These are phyloP conservation scores for Chauna torquata DNA, from an alignment of 2,113 vertebrate genomes.

Conservation along the genomic window DNA sequence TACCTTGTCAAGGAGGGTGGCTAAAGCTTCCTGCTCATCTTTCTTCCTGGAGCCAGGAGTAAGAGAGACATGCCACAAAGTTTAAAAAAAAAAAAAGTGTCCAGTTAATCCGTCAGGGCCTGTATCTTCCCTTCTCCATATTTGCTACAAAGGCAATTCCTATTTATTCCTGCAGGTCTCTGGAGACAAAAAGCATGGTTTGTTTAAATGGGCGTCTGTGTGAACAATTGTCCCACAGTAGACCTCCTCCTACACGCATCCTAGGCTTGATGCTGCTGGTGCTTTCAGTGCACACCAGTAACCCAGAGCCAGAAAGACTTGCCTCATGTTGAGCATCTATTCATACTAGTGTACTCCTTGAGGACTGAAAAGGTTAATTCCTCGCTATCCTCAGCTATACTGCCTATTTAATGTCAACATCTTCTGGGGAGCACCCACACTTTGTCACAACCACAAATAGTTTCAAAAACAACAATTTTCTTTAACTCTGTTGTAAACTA, in stretches of 20 bases:
- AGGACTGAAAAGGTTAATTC: not conserved
- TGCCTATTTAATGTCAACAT: not conserved
- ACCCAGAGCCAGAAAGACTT: not conserved
- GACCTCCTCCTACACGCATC: not conserved
- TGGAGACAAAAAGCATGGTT: not conserved
- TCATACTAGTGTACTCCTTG: not conserved
- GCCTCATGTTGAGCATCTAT: not conserved
- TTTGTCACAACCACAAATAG: not conserved
- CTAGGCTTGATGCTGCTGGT: not conserved
- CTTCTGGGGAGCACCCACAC: not conserved
- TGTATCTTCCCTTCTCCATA: not conserved
- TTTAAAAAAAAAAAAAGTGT: too few species aligned
- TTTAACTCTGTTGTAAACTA: not conserved
- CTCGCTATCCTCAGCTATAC: not conserved
- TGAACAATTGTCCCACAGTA: not conserved
- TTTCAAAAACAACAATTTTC: conserved; percentile 24
- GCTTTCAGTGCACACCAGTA: not conserved
- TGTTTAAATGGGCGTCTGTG: not conserved
- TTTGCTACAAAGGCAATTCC: not conserved
- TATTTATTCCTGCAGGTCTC: not conserved
- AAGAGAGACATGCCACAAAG: not conserved
- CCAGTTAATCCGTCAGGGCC: not conserved
- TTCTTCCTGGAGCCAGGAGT: not conserved
- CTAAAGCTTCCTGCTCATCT: not conserved
- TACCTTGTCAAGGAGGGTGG: not conserved